Percentiles rank a stretch among this genome's conserved stretches.
Conservation (phyloP, 2,113 vertebrate genomes). For the Phylloscopus trochilus region DNA sequence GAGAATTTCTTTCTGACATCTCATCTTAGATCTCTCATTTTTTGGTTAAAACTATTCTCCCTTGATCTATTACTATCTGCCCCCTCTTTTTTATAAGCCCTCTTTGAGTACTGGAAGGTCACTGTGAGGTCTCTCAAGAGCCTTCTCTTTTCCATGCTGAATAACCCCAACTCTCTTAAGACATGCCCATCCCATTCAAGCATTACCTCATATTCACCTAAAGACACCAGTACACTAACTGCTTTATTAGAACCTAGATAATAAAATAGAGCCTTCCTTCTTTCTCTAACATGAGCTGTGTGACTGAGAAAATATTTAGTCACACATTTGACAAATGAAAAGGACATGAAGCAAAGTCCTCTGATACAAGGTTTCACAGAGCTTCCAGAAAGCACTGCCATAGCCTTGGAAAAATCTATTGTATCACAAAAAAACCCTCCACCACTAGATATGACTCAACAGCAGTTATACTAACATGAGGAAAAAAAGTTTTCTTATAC, state of each 20-base stretch:
- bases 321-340: not conserved
- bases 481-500: not conserved
- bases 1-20: not conserved
- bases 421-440: not conserved
- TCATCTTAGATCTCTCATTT: not conserved
- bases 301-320: not conserved
- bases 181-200: not conserved
- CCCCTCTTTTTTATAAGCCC: not conserved
- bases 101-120: not conserved
- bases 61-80: not conserved
- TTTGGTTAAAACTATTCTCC: not conserved
- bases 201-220: not conserved
- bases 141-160: not conserved
- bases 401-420: not conserved
- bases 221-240: not conserved
- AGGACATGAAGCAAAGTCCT: not conserved
- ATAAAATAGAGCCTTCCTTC: not conserved
- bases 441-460: not conserved
- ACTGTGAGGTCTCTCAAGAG: not conserved
- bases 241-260: not conserved
- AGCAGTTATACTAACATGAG: not conserved
- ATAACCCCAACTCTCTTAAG: not conserved
- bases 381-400: not conserved
- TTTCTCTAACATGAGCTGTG: not conserved
- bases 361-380: not conserved